Percentiles rank a stretch among this genome's conserved stretches.
Conservation (phyloP, 2,888 invertebrate genomes). For the Teleiodes luculella region DNA sequence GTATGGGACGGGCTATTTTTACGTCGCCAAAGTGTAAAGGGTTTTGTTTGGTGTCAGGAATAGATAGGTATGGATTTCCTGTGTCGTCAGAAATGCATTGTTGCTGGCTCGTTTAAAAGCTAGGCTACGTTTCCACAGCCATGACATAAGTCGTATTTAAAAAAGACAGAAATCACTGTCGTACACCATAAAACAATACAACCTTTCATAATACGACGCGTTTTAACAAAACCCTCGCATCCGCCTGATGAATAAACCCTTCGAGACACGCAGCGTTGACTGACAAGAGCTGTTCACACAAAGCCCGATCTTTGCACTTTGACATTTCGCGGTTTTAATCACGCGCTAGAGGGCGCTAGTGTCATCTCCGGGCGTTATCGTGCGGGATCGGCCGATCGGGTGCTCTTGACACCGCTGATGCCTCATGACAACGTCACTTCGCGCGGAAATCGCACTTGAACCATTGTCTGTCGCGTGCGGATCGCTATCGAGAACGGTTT, state of each 20-base stretch:
- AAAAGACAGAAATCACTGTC: not conserved
- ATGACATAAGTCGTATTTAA: not conserved
- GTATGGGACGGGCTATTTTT: constrained; percentile 24
- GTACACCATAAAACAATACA: not conserved
- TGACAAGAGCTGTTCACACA: constrained; percentile 47
- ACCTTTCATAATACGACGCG: constrained; percentile 1
- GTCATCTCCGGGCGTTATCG: constrained; percentile 30
- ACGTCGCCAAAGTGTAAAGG: constrained; percentile 31
- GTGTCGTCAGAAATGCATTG: not conserved
- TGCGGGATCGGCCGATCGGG: constrained; percentile 40
- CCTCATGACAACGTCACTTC: constrained; percentile 62
- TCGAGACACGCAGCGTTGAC: constrained; percentile 54
- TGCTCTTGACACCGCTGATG: constrained; percentile 64
- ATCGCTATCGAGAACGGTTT: constrained; percentile 36
- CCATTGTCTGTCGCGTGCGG: constrained; percentile 43
- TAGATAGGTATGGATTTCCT: not conserved
- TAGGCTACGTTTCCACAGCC: not conserved
- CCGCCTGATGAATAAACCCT: constrained; percentile 69
- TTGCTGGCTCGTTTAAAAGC: not conserved
- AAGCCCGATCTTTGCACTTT: constrained; percentile 76
- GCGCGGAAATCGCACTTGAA: constrained; percentile 40
- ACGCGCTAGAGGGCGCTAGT: constrained; percentile 67
- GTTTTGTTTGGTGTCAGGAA: not conserved
- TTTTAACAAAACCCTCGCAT: constrained; percentile 29
- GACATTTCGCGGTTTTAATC: constrained; percentile 76